Percentiles rank a stretch among this genome's conserved stretches.
phyloP scores from a whole-genome alignment of 2,888 invertebrate species.

The Dioctria rufipes region DNA sequence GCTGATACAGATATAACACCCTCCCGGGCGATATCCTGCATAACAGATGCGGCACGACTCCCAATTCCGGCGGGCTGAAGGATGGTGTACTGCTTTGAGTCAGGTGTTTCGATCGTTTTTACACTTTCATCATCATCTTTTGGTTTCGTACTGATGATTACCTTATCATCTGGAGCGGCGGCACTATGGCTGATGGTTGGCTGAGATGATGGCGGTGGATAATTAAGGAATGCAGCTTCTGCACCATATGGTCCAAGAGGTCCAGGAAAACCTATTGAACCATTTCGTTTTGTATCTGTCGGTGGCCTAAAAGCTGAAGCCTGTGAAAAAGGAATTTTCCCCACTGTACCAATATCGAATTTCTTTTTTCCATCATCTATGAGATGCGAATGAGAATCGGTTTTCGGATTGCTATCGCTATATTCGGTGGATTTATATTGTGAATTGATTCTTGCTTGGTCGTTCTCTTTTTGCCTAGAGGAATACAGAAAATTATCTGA shows the following conservation, averaged over 20 bases:
- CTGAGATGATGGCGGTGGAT: slow-evolving; percentile 70
- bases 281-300: slow-evolving; percentile 76
- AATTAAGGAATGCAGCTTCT: slow-evolving; percentile 83
- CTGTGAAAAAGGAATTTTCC: slow-evolving; percentile 78
- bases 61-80: slow-evolving; percentile 87
- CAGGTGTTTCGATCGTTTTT: slow-evolving; percentile 67
- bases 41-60: slow-evolving; percentile 85
- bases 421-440: slow-evolving; percentile 61
- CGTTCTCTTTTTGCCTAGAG: slow-evolving; percentile 70
- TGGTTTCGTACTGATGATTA: slow-evolving; percentile 60
- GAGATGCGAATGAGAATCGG: slow-evolving; percentile 56
- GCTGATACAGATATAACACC: slow-evolving; percentile 77
- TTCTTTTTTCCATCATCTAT: slow-evolving; percentile 59
- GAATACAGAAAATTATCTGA: slow-evolving; percentile 74
- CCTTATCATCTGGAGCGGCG: slow-evolving; percentile 55
- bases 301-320: slow-evolving; percentile 88
- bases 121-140: slow-evolving; percentile 60
- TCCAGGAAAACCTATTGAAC: slow-evolving; percentile 71
- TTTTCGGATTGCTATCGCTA: slow-evolving; percentile 58
- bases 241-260: slow-evolving; percentile 76
- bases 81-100: slow-evolving; percentile 88
- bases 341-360: slow-evolving; percentile 60
- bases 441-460: slow-evolving; percentile 69
- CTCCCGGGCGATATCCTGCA: slow-evolving; percentile 83
- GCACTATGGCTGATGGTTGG: slow-evolving; percentile 61